A percentile compares a stretch with the other conserved stretches of the same genome.
phyloP scores from a whole-genome alignment of 2,797 vertebrate species.

The Dicrostonyx torquatus region DNA sequence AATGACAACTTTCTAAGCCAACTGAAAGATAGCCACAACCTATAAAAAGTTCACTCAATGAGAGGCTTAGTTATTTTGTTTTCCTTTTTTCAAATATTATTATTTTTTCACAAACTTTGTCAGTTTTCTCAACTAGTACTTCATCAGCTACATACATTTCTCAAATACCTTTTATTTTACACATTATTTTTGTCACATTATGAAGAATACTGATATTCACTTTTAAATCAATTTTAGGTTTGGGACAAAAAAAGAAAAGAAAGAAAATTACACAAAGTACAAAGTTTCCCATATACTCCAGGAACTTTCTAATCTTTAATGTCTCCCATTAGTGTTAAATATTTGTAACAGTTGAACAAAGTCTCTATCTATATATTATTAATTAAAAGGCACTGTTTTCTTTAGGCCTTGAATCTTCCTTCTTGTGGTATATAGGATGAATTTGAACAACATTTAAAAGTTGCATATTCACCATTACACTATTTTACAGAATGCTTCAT shows the following conservation, averaged over 20 bases:
- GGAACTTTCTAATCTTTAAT: neutral
- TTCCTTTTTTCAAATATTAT: neutral
- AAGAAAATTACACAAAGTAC: neutral
- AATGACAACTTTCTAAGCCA: neutral
- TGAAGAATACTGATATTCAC: neutral
- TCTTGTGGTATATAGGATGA: neutral
- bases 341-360: neutral
- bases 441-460: neutral
- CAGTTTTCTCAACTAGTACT: neutral
- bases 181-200: neutral
- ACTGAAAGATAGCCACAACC: neutral
- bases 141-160: neutral
- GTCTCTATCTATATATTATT: neutral
- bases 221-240: neutral
- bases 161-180: neutral
- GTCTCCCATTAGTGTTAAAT: neutral
- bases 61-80: neutral
- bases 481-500: neutral
- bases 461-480: neutral
- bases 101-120: neutral
- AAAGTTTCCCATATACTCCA: neutral
- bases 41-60: neutral
- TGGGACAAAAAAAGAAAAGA: neutral
- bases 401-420: neutral
- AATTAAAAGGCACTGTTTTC: neutral